These are phyloP conservation scores for Pocillopora damicornis DNA, from an alignment of 64 coral and sea anemone species.

Conservation along the genomic window DNA sequence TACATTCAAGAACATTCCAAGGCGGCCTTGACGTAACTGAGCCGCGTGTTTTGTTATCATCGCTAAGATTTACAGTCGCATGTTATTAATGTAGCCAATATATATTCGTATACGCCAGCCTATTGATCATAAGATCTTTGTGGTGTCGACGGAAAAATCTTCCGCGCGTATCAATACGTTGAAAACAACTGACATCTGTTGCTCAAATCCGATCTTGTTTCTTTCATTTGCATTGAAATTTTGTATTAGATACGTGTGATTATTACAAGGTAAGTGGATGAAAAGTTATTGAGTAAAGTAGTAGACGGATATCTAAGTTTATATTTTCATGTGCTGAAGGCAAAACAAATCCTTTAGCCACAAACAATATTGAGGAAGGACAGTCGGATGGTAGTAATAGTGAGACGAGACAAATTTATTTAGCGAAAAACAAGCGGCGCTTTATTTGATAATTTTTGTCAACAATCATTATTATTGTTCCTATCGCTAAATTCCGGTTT, in stretches of 20 bases:
- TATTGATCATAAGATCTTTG: neutral
- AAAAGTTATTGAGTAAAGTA: neutral
- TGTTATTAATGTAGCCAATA: constrained; percentile 35
- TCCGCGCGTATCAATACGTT: neutral
- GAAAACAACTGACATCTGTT: neutral
- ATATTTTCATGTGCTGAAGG: neutral
- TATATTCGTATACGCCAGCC: neutral
- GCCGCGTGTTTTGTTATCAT: neutral
- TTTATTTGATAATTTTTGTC: neutral
- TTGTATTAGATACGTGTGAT: neutral
- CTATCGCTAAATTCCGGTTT: neutral
- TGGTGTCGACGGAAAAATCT: neutral
- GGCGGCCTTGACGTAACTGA: constrained; percentile 1
- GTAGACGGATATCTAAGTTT: neutral
- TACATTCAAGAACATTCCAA: constrained; percentile 20
- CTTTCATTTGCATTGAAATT: neutral
- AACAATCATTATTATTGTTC: neutral
- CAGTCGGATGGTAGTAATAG: neutral
- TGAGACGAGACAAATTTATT: neutral
- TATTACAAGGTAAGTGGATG: neutral
- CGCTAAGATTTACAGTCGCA: neutral
- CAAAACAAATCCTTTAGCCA: neutral
- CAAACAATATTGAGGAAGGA: neutral
- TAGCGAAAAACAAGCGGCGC: neutral
- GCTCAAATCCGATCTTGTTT: neutral